These are phyloP conservation scores for Unio pictorum DNA, from an alignment of 2,888 invertebrate species.

Conservation along the genomic window DNA sequence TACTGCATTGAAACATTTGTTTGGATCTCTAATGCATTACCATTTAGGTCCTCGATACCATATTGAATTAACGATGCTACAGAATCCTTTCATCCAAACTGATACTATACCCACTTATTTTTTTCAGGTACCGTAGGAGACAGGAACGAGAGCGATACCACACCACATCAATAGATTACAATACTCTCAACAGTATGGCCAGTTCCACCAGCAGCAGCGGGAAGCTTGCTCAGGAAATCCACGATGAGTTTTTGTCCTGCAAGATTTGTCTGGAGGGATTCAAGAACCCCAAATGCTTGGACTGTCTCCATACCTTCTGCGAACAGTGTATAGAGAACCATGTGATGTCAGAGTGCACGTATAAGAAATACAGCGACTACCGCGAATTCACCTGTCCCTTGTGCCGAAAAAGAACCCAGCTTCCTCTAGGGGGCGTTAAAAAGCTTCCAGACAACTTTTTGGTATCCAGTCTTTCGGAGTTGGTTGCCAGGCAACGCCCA, in stretches of 20 bases:
- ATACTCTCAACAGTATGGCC: constrained; percentile 47
- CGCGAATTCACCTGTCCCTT: constrained; percentile 72
- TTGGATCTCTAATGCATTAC: no score
- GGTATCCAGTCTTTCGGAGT: constrained; percentile 70
- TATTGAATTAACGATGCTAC: no score
- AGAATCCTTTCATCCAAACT: no score
- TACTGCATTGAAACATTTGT: no score
- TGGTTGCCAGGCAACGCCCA: constrained; percentile 66
- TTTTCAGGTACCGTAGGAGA: constrained; percentile 58
- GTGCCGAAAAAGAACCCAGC: constrained; percentile 71
- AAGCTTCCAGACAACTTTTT: constrained; percentile 72
- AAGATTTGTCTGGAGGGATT: constrained; percentile 72
- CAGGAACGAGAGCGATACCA: constrained; percentile 61
- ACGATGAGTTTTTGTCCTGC: constrained; percentile 72
- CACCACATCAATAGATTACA: constrained; percentile 57
- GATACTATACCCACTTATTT: not conserved
- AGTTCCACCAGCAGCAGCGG: constrained; percentile 46
- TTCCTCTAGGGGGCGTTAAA: constrained; percentile 72
- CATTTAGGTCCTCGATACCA: no score
- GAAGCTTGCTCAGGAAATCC: constrained; percentile 71
- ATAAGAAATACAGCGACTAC: constrained; percentile 72
- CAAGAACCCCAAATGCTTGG: constrained; percentile 71
- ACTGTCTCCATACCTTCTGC: constrained; percentile 72
- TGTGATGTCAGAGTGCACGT: constrained; percentile 70
- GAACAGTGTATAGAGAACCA: constrained; percentile 71